Percentiles rank a stretch among this genome's conserved stretches.
phyloP scores from a whole-genome alignment of 1,140 invertebrate species.

The Scylla paramamosain region DNA sequence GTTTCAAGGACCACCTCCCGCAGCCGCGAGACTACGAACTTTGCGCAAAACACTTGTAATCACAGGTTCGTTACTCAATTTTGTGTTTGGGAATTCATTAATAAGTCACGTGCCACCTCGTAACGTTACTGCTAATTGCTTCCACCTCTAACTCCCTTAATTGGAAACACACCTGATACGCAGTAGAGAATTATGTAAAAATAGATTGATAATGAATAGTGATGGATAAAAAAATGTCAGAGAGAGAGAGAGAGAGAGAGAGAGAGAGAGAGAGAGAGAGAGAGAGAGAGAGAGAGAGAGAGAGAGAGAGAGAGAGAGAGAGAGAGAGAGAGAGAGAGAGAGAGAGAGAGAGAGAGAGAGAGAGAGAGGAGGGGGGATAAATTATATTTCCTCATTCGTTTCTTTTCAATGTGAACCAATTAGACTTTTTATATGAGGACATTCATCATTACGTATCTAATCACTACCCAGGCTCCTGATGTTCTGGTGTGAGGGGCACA shows the following conservation, averaged over 20 bases:
- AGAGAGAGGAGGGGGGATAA: background rate
- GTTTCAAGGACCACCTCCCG: too few relatives aligned
- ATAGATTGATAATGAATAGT: background rate
- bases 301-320: slow-evolving; percentile 30
- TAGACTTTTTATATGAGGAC: background rate
- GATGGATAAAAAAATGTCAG: background rate
- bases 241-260: background rate
- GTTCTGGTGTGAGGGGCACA: background rate
- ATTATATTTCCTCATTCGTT: slow-evolving; percentile 1
- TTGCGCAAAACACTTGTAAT: too few relatives aligned
- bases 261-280: background rate
- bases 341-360: slow-evolving; percentile 24
- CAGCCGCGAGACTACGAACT: too few relatives aligned
- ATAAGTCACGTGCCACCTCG: too few relatives aligned
- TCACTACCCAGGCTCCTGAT: background rate
- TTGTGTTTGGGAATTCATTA: too few relatives aligned
- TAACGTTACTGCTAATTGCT: too few relatives aligned
- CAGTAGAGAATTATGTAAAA: too few relatives aligned
- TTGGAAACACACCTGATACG: too few relatives aligned
- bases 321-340: slow-evolving; percentile 39
- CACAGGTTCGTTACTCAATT: too few relatives aligned
- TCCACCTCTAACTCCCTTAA: too few relatives aligned
- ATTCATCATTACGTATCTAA: background rate
- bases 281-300: background rate
- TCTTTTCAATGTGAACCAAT: background rate